These are phyloP conservation scores for Stenurella melanura DNA, from an alignment of 2,888 invertebrate species.

Conservation along the genomic window DNA sequence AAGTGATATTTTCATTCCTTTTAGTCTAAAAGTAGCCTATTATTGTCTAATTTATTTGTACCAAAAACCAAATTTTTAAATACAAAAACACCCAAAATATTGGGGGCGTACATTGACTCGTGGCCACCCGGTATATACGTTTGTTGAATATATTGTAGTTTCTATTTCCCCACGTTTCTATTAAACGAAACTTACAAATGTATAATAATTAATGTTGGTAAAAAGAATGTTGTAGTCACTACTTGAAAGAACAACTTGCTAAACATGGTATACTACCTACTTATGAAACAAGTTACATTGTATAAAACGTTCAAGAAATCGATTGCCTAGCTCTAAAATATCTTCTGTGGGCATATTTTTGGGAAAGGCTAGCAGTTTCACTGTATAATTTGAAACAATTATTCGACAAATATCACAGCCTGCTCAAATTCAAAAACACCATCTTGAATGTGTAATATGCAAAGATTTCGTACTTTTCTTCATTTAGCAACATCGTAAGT, in stretches of 20 bases:
- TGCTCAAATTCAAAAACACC: too few species aligned
- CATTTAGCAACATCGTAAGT: slow-evolving; percentile 5
- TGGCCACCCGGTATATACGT: too few species aligned
- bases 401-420: too few species aligned
- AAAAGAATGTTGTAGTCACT: background rate
- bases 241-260: background rate
- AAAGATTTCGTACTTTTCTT: background rate
- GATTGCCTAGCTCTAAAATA: background rate
- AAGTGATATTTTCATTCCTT: too few species aligned
- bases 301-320: background rate
- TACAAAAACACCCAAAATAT: too few species aligned
- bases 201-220: background rate
- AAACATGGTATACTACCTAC: background rate
- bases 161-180: background rate
- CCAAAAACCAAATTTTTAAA: too few species aligned
- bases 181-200: background rate
- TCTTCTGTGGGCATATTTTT: background rate
- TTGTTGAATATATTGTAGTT: too few species aligned
- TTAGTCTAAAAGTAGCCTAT: too few species aligned
- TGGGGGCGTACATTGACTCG: too few species aligned
- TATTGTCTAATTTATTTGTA: too few species aligned
- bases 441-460: background rate
- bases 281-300: background rate
- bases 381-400: too few species aligned
- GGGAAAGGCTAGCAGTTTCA: background rate